A percentile compares a stretch with the other conserved stretches of the same genome.
Evolutionary conservation across 1,140 invertebrate genomes (phyloP).

Genomic region (Pectinophora gossypiella): DNA sequence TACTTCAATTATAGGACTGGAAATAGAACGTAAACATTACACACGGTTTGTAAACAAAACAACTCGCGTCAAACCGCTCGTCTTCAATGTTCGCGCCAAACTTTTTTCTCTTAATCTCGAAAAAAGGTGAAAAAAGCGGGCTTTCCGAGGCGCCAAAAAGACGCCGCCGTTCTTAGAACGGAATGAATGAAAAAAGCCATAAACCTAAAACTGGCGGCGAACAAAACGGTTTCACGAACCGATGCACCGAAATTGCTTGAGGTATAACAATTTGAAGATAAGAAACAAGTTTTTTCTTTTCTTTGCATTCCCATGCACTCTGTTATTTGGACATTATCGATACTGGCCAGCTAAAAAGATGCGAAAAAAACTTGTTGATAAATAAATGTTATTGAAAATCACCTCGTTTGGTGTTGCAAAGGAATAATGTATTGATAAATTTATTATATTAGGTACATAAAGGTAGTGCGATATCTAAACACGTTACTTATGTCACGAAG

Average conservation of each 20-base stretch:
- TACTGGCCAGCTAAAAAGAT: slow-evolving; percentile 17
- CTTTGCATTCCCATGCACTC: slow-evolving; percentile 30
- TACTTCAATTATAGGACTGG: too few species aligned
- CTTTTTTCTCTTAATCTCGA: not conserved
- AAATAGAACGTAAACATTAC: too few species aligned
- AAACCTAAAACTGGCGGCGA: slow-evolving; percentile 46
- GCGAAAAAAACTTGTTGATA: too few species aligned
- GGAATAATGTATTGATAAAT: too few species aligned
- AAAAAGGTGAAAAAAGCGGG: slow-evolving; percentile 23
- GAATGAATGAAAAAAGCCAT: slow-evolving; percentile 65
- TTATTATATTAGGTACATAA: too few species aligned
- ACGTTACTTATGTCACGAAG: too few species aligned
- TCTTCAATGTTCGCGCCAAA: too few species aligned
- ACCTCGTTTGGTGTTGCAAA: too few species aligned
- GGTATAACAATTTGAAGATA: slow-evolving; percentile 58
- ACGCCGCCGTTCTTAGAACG: slow-evolving; percentile 59
- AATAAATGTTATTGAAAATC: too few species aligned
- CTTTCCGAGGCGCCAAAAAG: slow-evolving; percentile 62
- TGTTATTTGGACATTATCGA: slow-evolving; percentile 31
- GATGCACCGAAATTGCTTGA: slow-evolving; percentile 54
- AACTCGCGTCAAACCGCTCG: too few species aligned
- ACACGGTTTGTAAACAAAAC: too few species aligned
- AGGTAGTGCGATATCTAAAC: too few species aligned
- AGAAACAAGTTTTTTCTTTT: slow-evolving; percentile 27
- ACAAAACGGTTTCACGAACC: slow-evolving; percentile 62